phyloP scores from a whole-genome alignment of 2,113 vertebrate genomes.

The Campylorhamphus procurvoides region DNA sequence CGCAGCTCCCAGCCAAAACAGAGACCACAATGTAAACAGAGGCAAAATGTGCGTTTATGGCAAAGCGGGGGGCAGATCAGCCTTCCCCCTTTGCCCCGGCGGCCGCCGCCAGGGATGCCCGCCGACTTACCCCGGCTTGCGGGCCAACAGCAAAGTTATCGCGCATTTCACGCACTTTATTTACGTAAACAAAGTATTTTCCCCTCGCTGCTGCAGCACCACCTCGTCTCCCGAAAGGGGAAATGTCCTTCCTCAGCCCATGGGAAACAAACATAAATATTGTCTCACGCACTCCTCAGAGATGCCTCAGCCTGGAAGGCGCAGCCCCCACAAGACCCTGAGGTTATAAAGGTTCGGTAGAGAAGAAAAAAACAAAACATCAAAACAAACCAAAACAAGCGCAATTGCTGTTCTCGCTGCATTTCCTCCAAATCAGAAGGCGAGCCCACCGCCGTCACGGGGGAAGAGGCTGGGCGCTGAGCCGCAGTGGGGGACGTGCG shows the following conservation, averaged over 20 bases:
- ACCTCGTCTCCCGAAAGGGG: neutral
- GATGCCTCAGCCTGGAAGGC: neutral
- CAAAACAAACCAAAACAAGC: neutral
- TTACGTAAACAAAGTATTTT: neutral
- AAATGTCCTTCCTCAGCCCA: neutral
- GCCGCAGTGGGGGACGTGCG: neutral
- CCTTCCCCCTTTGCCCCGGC: no score
- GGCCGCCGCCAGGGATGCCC: neutral
- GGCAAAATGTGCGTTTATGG: neutral
- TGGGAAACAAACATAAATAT: neutral
- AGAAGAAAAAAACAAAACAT: neutral
- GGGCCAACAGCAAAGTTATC: neutral
- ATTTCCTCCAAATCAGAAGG: neutral
- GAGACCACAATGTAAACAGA: constrained; percentile 28
- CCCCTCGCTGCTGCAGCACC: neutral
- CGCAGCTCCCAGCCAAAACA: constrained; percentile 5
- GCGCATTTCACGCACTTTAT: neutral
- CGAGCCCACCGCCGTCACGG: neutral
- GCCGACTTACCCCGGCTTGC: neutral
- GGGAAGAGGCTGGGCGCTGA: neutral
- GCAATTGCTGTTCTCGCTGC: neutral
- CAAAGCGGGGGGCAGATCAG: neutral
- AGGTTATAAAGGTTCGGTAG: neutral
- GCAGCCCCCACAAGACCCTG: neutral
- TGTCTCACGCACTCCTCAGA: neutral